Conservation (phyloP, 2,797 vertebrate genomes). For the Rhinophrynus dorsalis region DNA sequence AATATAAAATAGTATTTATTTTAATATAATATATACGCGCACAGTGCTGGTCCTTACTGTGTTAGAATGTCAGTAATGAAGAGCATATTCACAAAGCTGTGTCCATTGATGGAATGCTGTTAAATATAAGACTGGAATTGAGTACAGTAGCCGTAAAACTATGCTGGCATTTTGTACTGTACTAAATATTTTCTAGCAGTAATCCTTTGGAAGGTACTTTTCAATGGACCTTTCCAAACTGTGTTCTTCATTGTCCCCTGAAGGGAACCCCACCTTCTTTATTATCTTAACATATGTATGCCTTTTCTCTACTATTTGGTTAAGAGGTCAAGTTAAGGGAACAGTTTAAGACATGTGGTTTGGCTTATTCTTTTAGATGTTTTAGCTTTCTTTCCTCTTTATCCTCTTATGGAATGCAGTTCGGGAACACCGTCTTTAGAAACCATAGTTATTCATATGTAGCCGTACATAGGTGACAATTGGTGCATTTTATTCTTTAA, state of each 20-base stretch:
- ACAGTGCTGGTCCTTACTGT: too few relatives aligned
- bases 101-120: constrained; percentile 10
- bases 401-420: constrained; percentile 38
- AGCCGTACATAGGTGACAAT: not conserved
- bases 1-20: too few relatives aligned
- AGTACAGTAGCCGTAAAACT: constrained; percentile 15
- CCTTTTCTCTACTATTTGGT: constrained; percentile 37
- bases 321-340: constrained; percentile 34
- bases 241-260: constrained; percentile 1
- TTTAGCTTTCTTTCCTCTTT: constrained; percentile 14
- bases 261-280: not conserved
- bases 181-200: not conserved
- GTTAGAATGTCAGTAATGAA: constrained; percentile 17
- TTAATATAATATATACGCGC: too few relatives aligned
- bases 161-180: not conserved
- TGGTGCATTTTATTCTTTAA: too few relatives aligned
- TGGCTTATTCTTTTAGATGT: constrained; percentile 32
- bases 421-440: constrained; percentile 36
- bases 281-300: constrained; percentile 39
- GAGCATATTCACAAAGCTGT: not conserved
- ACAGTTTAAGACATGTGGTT: constrained; percentile 40
- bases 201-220: not conserved
- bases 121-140: constrained; percentile 4
- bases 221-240: not conserved
- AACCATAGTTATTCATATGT: constrained; percentile 21